Conservation (phyloP, 53 echinoderm and acorn worm genomes). For the Temnopleurus reevesii region DNA sequence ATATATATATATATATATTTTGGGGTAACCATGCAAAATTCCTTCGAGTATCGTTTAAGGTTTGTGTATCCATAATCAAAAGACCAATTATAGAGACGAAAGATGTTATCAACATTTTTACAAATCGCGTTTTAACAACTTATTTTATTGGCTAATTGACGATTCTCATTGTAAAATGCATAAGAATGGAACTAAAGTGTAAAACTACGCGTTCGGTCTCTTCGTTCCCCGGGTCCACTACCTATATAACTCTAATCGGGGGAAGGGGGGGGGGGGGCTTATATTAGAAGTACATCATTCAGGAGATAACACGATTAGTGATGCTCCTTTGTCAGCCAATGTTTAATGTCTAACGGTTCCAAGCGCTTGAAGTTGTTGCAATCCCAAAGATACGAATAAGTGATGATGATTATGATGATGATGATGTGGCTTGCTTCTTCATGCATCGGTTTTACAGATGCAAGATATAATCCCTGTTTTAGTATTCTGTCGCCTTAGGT, state of each 20-base stretch:
- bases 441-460: slow-evolving; percentile 21
- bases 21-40: not conserved
- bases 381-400: not conserved
- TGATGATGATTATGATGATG: not conserved
- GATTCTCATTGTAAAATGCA: too few species aligned
- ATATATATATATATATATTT: too few species aligned
- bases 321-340: not conserved
- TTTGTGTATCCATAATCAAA: not conserved
- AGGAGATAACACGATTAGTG: not conserved
- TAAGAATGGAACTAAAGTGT: too few species aligned
- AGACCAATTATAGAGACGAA: not conserved
- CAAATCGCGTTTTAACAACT: not conserved
- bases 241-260: too few species aligned
- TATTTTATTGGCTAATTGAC: too few species aligned
- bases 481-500: not conserved
- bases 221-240: too few species aligned
- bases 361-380: not conserved
- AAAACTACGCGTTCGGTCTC: too few species aligned
- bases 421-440: not conserved
- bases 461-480: not conserved
- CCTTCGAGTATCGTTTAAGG: not conserved
- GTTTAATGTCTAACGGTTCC: not conserved
- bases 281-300: not conserved
- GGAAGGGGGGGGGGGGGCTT: too few species aligned
- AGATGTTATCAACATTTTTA: not conserved